Base-by-base conservation (phyloP, 2,888 invertebrate species). In the Escarpia spicata region DNA sequence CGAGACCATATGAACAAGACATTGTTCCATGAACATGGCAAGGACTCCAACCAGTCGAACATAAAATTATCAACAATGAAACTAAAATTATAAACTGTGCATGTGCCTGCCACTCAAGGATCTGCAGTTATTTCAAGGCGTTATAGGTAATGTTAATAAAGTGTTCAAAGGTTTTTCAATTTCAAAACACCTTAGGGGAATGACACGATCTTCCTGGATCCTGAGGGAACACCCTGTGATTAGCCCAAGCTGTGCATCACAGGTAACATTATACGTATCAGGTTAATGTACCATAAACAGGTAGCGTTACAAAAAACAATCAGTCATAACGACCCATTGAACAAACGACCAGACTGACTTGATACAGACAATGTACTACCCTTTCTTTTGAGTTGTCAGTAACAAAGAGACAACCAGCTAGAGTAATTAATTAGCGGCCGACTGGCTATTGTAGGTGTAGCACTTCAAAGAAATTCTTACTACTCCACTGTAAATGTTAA, bases 401-500 rank as follows among this genome's bases (percentile, higher is more conserved):
- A 19, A 75, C 26, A 6, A n/a, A n/a, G 75, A 75, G 26, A 15
- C 3, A 26, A 19, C n/a, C 3, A n/a, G 19, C 75, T 52, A 19
- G 3, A 26, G 75, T 75, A 26, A 75, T 75, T 75, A 75, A 75
- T 75, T 75, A 75, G 75, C 75, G 6, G 75, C 75, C 26, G 2
- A 75, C 75, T 75, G 75, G 75, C 75, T n/a, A 75, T 26, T 75
- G 75, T 75, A 75, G 19, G n/a, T 3, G 75, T 75, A 75, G 2
- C 75, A 75, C 75, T 75, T 75, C 75, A 75, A 75, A 75, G 75
- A n/a, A 75, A 75, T 75, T 75, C 75, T 75, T 75, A 75, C 75
- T 26, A 75, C 75, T 75, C 75, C 1, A 26, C 75, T 75, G n/a
- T n/a, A 0, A 26, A 75, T 75, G 75, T 75, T 15, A 19, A 75